Percentiles rank a stretch among this genome's conserved stretches.
Conservation (phyloP, 2,113 vertebrate species). For the Gambusia affinis region DNA sequence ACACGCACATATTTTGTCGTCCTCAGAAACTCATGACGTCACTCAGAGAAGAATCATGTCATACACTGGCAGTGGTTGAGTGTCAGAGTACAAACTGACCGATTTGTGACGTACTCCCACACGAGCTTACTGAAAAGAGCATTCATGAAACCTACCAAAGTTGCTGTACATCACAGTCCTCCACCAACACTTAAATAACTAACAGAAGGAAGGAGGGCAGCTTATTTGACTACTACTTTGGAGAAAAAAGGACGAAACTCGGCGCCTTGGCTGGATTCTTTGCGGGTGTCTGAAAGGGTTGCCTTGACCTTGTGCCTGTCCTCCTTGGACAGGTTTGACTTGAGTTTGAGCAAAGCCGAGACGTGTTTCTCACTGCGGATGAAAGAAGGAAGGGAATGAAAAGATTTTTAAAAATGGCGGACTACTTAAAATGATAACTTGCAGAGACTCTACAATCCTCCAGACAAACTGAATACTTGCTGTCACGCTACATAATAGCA, state of each 20-base stretch:
- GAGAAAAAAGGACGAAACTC: constrained; percentile 30
- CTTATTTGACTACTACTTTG: constrained; percentile 24
- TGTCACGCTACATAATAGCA: not conserved
- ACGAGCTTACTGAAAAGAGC: not conserved
- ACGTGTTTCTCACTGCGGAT: constrained; percentile 85
- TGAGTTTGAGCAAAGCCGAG: constrained; percentile 86
- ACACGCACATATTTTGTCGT: not conserved
- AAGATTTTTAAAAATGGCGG: not conserved
- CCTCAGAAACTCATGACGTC: not conserved
- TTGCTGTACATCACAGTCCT: not conserved
- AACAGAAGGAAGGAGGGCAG: not conserved
- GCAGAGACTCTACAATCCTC: not conserved
- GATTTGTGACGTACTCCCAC: not conserved
- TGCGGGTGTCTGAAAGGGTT: constrained; percentile 69
- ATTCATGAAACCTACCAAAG: not conserved
- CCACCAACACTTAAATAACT: not conserved
- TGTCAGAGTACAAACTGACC: not conserved
- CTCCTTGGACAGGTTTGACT: constrained; percentile 77
- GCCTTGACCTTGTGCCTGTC: constrained; percentile 79
- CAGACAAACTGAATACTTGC: not conserved
- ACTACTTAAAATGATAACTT: not conserved
- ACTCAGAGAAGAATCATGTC: not conserved
- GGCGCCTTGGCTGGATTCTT: fast-evolving
- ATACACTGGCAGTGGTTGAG: not conserved
- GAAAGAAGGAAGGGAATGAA: not conserved